Conservation (phyloP, 2,113 vertebrate species). For the Formicarius rufipectus region DNA sequence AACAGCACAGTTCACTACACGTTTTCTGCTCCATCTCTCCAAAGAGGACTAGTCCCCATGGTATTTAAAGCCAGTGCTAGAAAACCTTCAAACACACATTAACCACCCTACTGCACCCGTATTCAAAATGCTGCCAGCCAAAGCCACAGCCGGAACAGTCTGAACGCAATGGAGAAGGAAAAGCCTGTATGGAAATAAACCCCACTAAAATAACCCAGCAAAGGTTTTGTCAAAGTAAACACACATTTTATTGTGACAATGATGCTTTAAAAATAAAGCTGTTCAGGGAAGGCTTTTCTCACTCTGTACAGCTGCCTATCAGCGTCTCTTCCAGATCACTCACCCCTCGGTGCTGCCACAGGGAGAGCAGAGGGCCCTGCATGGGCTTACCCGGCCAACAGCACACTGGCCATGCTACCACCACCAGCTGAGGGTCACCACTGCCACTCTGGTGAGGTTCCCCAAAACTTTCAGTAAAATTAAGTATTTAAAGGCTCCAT, state of each 20-base stretch:
- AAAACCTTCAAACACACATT: background rate
- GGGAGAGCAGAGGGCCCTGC: background rate
- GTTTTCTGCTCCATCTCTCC: background rate
- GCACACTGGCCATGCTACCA: rapidly evolving
- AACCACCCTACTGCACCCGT: background rate
- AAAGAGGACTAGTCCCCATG: background rate
- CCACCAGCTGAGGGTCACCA: background rate
- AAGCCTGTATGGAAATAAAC: background rate
- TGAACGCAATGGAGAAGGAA: background rate
- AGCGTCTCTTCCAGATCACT: background rate
- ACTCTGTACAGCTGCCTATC: background rate
- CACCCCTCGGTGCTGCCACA: background rate
- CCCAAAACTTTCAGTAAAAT: background rate
- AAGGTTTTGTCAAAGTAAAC: slow-evolving; percentile 21
- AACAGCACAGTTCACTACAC: background rate
- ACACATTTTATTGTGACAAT: background rate
- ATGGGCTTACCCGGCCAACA: background rate
- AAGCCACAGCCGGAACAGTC: background rate
- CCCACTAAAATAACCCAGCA: background rate
- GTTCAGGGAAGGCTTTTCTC: background rate
- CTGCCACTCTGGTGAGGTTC: background rate
- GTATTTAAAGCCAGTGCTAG: background rate
- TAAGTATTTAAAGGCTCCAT: background rate
- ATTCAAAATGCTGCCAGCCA: background rate
- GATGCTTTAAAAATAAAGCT: slow-evolving; percentile 18